Conservation (phyloP, 2,888 invertebrate species). For the Dasysyrphus albostriatus region DNA sequence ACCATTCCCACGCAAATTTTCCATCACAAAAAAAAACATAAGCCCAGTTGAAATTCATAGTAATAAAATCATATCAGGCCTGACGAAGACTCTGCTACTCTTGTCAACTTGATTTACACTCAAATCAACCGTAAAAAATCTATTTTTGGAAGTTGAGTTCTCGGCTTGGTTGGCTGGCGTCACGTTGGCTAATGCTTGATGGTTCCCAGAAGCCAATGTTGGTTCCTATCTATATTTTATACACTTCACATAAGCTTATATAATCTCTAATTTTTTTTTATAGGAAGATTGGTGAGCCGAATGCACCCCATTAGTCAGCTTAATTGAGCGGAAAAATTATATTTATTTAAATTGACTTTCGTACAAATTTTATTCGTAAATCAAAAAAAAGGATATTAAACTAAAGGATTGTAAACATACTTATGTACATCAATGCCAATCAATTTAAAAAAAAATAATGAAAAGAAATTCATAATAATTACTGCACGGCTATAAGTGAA, state of each 20-base stretch:
- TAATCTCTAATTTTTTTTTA: not conserved
- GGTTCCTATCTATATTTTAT: not conserved
- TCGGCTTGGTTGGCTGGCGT: not conserved
- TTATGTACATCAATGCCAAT: too few species aligned
- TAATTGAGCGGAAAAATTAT: slow-evolving; percentile 33
- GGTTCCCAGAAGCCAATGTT: not conserved
- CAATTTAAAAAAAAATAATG: too few species aligned
- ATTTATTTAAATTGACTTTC: not conserved
- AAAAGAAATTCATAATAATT: too few species aligned
- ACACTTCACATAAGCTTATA: not conserved
- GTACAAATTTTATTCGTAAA: not conserved
- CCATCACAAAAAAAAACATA: not conserved
- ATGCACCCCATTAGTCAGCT: slow-evolving; percentile 25
- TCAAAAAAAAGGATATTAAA: slow-evolving; percentile 7
- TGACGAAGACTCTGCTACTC: slow-evolving; percentile 8
- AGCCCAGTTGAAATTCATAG: slow-evolving; percentile 36
- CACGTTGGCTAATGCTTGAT: not conserved
- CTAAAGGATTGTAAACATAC: too few species aligned
- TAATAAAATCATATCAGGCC: slow-evolving; percentile 33
- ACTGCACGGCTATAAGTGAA: too few species aligned
- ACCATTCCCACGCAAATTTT: too few species aligned
- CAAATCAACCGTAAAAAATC: slow-evolving; percentile 53
- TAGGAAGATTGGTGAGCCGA: not conserved
- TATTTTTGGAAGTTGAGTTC: slow-evolving; percentile 14
- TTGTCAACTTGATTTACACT: slow-evolving; percentile 28